Conservation (phyloP, 1,140 invertebrate genomes). For the Psix sp. region DNA sequence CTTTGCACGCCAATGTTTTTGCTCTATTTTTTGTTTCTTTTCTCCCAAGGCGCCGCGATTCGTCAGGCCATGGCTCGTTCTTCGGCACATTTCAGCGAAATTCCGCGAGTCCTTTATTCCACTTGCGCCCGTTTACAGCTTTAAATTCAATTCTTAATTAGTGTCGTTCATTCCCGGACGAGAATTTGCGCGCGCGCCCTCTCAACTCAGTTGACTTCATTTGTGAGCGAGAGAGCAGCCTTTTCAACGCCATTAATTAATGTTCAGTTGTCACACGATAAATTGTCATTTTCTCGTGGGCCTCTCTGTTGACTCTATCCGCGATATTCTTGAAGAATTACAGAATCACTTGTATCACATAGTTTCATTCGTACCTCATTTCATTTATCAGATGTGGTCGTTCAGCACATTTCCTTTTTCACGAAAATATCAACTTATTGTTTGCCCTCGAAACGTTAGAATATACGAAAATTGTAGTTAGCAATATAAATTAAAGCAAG, state of each 20-base stretch:
- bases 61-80: conserved; percentile 11
- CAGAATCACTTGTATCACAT: conserved; percentile 33
- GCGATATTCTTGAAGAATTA: conserved; percentile 49
- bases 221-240: conserved; percentile 33
- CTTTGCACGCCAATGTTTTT: too few species aligned
- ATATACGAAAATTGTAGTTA: too few species aligned
- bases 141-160: conserved; percentile 62
- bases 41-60: neutral
- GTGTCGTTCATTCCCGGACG: conserved; percentile 59
- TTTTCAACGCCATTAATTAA: conserved; percentile 61
- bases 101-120: conserved; percentile 41
- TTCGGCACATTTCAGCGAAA: conserved; percentile 49
- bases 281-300: conserved; percentile 54
- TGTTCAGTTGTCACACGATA: conserved; percentile 59
- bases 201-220: conserved; percentile 23
- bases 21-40: conserved; percentile 5
- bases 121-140: conserved; percentile 29
- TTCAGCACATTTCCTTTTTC: conserved; percentile 2
- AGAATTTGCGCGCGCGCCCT: conserved; percentile 38
- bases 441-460: too few species aligned
- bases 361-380: conserved; percentile 19
- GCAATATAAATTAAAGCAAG: too few species aligned
- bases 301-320: conserved; percentile 37
- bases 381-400: neutral
- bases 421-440: conserved; percentile 4